A percentile compares a stretch with the other conserved stretches of the same genome.
phyloP scores from a whole-genome alignment of 2,113 vertebrate genomes.

The Misgurnus anguillicaudatus region DNA sequence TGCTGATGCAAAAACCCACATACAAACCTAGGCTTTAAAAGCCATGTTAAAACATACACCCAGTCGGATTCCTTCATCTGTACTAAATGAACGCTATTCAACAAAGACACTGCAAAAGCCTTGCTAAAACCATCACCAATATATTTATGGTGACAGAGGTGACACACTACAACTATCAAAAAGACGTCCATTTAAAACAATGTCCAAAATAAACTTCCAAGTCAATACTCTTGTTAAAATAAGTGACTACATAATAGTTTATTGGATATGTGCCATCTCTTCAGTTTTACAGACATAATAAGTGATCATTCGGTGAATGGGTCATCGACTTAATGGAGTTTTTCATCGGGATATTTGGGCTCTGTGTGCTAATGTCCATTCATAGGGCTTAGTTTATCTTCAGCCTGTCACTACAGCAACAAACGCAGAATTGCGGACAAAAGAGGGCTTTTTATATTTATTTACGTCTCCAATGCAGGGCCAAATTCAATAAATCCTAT shows the following conservation, averaged over 20 bases:
- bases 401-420: no score
- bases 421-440: no score
- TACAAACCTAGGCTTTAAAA: neutral
- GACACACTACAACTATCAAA: neutral
- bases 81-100: neutral
- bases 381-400: neutral
- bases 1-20: no score
- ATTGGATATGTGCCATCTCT: constrained; percentile 16
- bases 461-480: no score
- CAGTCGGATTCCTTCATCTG: neutral
- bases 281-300: constrained; percentile 3
- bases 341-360: neutral
- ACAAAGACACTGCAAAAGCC: neutral
- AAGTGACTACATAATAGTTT: constrained; percentile 20
- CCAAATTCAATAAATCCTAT: no score
- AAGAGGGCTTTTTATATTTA: no score
- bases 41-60: neutral
- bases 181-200: constrained; percentile 3
- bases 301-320: neutral
- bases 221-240: constrained; percentile 14
- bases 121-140: neutral
- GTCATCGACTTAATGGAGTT: constrained; percentile 14
- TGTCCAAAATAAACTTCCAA: neutral
- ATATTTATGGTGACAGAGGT: neutral
- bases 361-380: neutral